Evolutionary conservation across 2,113 vertebrate species (phyloP).

Genomic region (Sturnus vulgaris): DNA sequence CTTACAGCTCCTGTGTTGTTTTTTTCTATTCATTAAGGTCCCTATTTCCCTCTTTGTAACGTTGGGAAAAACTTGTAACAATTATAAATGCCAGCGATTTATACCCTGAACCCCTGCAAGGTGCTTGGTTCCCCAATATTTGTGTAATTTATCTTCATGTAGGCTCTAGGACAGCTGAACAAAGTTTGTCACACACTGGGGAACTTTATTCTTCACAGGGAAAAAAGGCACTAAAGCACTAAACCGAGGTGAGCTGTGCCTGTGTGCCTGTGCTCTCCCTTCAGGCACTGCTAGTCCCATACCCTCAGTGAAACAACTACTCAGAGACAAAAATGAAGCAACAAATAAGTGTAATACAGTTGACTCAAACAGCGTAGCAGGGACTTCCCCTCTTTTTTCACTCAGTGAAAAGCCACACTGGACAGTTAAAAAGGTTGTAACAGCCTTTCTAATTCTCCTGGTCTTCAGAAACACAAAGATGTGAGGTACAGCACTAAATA

Average conservation of each 20-base stretch:
- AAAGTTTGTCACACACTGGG: not conserved
- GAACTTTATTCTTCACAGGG: not conserved
- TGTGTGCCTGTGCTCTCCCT: not conserved
- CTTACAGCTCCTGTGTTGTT: not conserved
- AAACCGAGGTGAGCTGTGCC: not conserved
- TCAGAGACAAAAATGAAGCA: not conserved
- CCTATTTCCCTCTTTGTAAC: not conserved
- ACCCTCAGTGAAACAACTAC: not conserved
- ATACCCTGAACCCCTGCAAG: not conserved
- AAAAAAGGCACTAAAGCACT: not conserved
- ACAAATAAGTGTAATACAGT: not conserved
- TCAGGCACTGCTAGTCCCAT: not conserved
- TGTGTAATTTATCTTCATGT: not conserved
- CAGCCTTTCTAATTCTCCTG: not conserved
- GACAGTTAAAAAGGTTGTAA: not conserved
- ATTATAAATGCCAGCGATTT: not conserved
- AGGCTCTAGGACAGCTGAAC: not conserved
- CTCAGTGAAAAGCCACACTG: not conserved
- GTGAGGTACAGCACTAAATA: constrained; percentile 77
- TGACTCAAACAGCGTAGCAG: not conserved
- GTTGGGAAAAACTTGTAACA: not conserved
- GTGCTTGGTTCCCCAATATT: not conserved
- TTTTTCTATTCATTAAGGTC: not conserved
- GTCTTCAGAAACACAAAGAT: constrained; percentile 27
- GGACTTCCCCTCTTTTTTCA: fast-evolving